Evolutionary conservation across 2,113 vertebrate species (phyloP).

Genomic region (Neotoma lepida): DNA sequence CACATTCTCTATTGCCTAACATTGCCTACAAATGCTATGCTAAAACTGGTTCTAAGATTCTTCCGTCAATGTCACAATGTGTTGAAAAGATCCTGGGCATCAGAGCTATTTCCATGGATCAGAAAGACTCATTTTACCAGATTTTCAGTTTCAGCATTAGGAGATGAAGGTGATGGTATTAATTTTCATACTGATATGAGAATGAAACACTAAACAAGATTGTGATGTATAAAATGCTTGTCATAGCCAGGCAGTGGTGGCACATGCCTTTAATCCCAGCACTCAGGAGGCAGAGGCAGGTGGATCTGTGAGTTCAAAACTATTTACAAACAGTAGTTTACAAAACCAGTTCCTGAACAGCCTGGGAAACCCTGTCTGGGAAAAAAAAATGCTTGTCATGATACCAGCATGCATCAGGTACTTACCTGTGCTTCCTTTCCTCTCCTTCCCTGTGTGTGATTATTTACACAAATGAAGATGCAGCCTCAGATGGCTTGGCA

Average conservation of each 20-base stretch:
- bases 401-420: neutral
- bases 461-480: neutral
- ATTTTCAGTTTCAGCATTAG: neutral
- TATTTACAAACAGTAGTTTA: too few species aligned
- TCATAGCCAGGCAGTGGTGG: neutral
- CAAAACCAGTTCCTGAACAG: neutral
- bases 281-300: neutral
- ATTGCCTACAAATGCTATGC: neutral
- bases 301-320: neutral
- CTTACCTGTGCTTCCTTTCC: neutral
- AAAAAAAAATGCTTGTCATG: neutral
- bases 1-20: neutral
- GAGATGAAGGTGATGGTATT: neutral
- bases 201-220: neutral
- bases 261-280: neutral
- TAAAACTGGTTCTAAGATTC: neutral
- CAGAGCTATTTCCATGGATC: neutral
- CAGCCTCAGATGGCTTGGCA: neutral
- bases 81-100: neutral
- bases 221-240: neutral
- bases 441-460: neutral
- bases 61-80: neutral
- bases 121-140: neutral
- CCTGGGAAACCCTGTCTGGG: neutral
- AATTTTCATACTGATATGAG: neutral